Conservation (phyloP, 2,113 vertebrate genomes). For the chimpanzee (Pan troglodytes) region NHGRI_mPanTro3-v2.1_pri NC_072398.2:31639001-31639500, state of each 20-base stretch:
- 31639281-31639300: background rate
- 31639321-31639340: background rate
- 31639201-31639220: no score
- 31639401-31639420: background rate
- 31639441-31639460: background rate
- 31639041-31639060: background rate
- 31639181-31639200: background rate
- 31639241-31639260: background rate
- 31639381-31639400: background rate
- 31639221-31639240: background rate
- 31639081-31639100: background rate
- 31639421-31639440: background rate
- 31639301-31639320: background rate
- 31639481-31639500: background rate
- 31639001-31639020: background rate
- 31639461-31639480: background rate
- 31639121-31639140: background rate
- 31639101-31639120: background rate
- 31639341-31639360: background rate
- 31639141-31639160: background rate
- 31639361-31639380: constrained; percentile 26
- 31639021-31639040: background rate
- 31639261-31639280: background rate
- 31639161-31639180: background rate
- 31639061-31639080: background rate